Conservation (phyloP, 2,797 vertebrate species). For the Sciaenops ocellatus region DNA sequence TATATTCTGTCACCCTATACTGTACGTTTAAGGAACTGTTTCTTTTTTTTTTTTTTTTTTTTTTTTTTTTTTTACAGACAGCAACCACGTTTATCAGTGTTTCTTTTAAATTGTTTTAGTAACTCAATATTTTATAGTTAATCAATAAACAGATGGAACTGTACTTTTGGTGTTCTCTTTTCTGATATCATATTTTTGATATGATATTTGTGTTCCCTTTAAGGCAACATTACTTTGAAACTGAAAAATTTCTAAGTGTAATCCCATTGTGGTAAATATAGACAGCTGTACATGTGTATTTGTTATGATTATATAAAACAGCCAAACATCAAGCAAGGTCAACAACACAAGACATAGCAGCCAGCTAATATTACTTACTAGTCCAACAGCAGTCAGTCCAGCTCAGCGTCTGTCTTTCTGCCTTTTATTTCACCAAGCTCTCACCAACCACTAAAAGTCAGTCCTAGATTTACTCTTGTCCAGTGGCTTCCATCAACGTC, state of each 20-base stretch:
- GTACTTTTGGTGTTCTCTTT: conserved; percentile 40
- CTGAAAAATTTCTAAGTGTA: neutral
- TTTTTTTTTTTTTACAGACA: conserved; percentile 83
- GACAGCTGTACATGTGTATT: no score
- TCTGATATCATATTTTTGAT: neutral
- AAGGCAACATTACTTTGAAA: neutral
- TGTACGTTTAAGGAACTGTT: conserved; percentile 79
- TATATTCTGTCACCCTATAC: conserved; percentile 84
- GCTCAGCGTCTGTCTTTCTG: no score
- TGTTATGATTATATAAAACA: no score
- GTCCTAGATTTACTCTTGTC: no score
- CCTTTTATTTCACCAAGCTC: no score
- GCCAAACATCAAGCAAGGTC: no score
- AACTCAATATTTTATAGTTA: conserved; percentile 89
- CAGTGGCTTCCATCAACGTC: no score
- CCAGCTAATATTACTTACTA: no score
- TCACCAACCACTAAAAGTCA: no score
- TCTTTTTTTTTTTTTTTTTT: conserved; percentile 56
- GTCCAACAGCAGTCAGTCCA: no score
- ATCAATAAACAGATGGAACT: conserved; percentile 87
- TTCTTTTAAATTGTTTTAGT: conserved; percentile 89
- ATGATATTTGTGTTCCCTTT: conserved; percentile 2
- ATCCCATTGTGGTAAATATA: no score
- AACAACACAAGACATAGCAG: no score
- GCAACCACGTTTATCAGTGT: conserved; percentile 87